A percentile compares a stretch with the other conserved stretches of the same genome.
phyloP scores from a whole-genome alignment of 2,797 vertebrate genomes.

The Pipistrellus nathusii region DNA sequence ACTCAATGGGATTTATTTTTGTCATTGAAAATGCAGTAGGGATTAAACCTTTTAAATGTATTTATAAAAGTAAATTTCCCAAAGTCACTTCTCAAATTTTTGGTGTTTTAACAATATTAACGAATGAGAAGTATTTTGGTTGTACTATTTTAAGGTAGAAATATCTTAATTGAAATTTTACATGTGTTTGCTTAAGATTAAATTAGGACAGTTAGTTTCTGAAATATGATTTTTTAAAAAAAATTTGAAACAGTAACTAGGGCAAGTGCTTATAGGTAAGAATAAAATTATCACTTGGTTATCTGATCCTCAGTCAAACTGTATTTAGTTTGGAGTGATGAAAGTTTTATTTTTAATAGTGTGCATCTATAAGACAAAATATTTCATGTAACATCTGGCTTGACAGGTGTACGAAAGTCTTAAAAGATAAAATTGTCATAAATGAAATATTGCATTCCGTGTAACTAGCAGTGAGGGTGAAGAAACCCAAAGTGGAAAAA shows the following conservation, averaged over 20 bases:
- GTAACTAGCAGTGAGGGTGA: not conserved
- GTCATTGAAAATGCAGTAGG: conserved; percentile 23
- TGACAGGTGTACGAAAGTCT: conserved; percentile 55
- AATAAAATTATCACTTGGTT: conserved; percentile 14
- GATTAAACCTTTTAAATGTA: conserved; percentile 6
- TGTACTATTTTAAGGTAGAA: conserved; percentile 60
- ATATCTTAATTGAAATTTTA: conserved; percentile 48
- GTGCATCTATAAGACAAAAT: conserved; percentile 2
- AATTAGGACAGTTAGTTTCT: conserved; percentile 56
- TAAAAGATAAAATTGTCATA: conserved; percentile 10
- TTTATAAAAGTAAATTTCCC: conserved; percentile 61
- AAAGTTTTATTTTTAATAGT: conserved; percentile 57
- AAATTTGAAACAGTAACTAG: conserved; percentile 40
- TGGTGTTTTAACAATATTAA: conserved; percentile 19
- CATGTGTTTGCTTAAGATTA: conserved; percentile 50
- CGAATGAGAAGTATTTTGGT: not conserved
- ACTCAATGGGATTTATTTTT: conserved; percentile 54
- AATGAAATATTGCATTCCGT: not conserved
- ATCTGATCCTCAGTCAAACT: not conserved
- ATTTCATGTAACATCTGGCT: not conserved
- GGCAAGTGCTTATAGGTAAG: not conserved
- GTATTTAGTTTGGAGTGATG: conserved; percentile 9
- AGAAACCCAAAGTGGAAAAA: not conserved
- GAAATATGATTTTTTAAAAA: not conserved
- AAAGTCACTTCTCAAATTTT: not conserved